Percentiles rank a stretch among this genome's conserved stretches.
These are phyloP conservation scores for Halocynthia roretzi DNA, from an alignment of 23 tunicate species.

Conservation along the genomic window DNA sequence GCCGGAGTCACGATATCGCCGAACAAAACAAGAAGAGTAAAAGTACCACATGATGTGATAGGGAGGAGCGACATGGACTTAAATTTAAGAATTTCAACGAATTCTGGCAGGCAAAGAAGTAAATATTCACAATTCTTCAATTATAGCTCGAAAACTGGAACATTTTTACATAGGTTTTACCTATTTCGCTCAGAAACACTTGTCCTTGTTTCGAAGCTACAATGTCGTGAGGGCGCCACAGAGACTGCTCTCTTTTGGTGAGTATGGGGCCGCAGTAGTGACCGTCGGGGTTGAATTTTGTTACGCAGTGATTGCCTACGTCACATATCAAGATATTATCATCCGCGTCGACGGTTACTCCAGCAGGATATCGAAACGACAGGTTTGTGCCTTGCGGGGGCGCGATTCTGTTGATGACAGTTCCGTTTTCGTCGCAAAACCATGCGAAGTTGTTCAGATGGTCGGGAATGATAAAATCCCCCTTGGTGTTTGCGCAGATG, in stretches of 20 bases:
- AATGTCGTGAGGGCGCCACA: constrained; percentile 73
- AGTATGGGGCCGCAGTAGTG: constrained; percentile 25
- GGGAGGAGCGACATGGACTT: too few species aligned
- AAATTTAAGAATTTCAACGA: too few species aligned
- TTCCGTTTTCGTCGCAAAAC: constrained; percentile 35
- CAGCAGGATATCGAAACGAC: constrained; percentile 53
- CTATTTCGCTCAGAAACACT: constrained; percentile 13
- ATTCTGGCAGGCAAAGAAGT: too few species aligned
- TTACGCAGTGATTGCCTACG: constrained; percentile 47
- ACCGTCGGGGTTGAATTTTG: constrained; percentile 41
- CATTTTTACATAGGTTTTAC: constrained; percentile 15
- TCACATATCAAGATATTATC: constrained; percentile 68
- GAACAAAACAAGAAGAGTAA: too few species aligned
- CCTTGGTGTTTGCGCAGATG: constrained; percentile 32
- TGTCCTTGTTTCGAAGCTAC: constrained; percentile 34
- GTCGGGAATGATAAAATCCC: constrained; percentile 52
- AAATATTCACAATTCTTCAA: too few species aligned
- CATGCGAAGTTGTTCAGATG: constrained; percentile 40
- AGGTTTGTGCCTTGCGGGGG: constrained; percentile 31
- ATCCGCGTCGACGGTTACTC: constrained; percentile 52
- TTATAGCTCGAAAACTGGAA: background rate
- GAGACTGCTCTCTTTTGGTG: constrained; percentile 29
- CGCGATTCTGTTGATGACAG: constrained; percentile 4
- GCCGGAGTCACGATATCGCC: too few species aligned
- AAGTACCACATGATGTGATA: too few species aligned